Percentiles rank a stretch among this genome's conserved stretches.
phyloP scores from a whole-genome alignment of 92 coral and sea anemone species.

The Phenganax subtilis region DNA sequence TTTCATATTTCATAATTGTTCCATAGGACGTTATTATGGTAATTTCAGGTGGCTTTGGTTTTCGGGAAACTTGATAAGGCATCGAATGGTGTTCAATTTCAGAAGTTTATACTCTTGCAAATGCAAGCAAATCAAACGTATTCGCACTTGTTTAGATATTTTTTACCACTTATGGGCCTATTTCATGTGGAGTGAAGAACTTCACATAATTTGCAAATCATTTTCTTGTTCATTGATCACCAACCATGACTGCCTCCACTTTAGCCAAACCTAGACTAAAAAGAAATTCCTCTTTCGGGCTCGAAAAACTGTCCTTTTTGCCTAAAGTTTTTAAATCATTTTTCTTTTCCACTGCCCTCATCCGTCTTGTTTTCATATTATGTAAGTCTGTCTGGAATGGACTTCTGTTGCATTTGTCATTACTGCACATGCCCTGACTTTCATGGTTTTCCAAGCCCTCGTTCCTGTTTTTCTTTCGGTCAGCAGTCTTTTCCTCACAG shows the following conservation, averaged over 20 bases:
- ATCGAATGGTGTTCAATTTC: too few relatives aligned
- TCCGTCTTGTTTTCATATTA: slow-evolving; percentile 32
- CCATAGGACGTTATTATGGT: too few relatives aligned
- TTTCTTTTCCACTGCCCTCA: slow-evolving; percentile 28
- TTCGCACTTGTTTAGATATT: too few relatives aligned
- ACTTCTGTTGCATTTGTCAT: not conserved
- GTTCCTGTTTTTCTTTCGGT: not conserved
- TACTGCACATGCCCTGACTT: not conserved
- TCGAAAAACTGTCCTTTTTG: slow-evolving; percentile 25
- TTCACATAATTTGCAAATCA: too few relatives aligned
- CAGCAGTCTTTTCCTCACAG: slow-evolving; percentile 24
- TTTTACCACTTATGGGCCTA: too few relatives aligned
- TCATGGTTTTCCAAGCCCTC: not conserved
- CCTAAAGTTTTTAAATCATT: not conserved
- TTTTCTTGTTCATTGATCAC: too few relatives aligned
- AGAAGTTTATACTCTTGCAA: too few relatives aligned
- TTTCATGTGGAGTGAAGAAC: too few relatives aligned
- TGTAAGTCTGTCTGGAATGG: slow-evolving; percentile 2
- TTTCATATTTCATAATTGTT: too few relatives aligned
- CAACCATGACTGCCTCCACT: not conserved
- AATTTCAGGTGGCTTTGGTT: too few relatives aligned
- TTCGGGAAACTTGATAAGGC: too few relatives aligned
- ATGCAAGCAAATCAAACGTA: too few relatives aligned
- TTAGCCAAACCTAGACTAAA: slow-evolving; percentile 35
- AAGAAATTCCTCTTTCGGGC: slow-evolving; percentile 33